phyloP scores from a whole-genome alignment of 2,888 invertebrate species.

The Tinea semifulvella region DNA sequence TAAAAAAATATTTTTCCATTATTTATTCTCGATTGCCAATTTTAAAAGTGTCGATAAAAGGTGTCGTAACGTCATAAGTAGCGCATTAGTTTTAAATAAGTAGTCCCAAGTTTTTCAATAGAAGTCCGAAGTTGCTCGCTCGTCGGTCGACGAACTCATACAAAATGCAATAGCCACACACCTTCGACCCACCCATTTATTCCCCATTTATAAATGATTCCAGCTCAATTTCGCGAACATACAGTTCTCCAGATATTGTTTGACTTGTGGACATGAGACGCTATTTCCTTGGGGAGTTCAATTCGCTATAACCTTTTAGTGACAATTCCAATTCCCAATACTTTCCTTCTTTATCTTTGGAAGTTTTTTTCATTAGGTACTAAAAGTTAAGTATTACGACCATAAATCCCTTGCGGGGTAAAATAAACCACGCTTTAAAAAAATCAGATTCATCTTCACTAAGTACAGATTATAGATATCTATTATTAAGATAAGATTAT shows the following conservation, averaged over 20 bases:
- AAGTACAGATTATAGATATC: too few species aligned
- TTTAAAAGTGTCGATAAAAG: too few species aligned
- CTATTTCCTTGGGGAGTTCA: conserved; percentile 1
- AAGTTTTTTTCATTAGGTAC: conserved; percentile 14
- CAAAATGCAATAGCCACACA: conserved; percentile 49
- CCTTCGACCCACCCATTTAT: conserved; percentile 27
- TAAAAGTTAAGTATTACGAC: too few species aligned
- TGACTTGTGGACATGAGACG: conserved; percentile 39
- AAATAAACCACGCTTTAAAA: too few species aligned
- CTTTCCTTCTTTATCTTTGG: conserved; percentile 7
- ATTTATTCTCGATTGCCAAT: too few species aligned
- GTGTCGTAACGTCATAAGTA: not conserved
- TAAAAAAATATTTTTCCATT: too few species aligned
- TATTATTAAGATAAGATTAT: too few species aligned
- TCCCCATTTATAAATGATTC: conserved; percentile 60
- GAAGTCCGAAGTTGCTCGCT: not conserved
- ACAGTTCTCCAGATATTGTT: conserved; percentile 43
- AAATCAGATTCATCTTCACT: too few species aligned
- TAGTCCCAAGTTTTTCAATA: not conserved
- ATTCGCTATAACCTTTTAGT: conserved; percentile 8
- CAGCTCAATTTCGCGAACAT: conserved; percentile 45
- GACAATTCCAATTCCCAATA: not conserved
- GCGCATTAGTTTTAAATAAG: not conserved
- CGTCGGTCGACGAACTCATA: conserved; percentile 34
- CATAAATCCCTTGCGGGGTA: too few species aligned